Evolutionary conservation across 1,140 invertebrate genomes (phyloP).

Genomic region (Chionoecetes opilio): DNA sequence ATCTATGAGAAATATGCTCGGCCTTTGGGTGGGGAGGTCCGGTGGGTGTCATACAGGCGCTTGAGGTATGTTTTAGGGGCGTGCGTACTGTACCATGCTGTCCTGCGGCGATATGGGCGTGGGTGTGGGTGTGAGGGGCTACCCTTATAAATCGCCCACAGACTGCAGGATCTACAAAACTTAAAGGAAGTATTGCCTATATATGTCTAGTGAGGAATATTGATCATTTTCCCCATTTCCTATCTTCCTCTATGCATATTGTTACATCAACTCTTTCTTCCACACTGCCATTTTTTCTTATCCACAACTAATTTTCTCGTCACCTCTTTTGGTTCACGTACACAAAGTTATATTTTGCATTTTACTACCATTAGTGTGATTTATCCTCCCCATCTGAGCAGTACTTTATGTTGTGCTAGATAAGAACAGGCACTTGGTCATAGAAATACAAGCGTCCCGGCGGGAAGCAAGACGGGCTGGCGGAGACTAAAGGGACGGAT

Average conservation of each 20-base stretch:
- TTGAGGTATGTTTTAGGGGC: neutral
- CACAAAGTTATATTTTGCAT: constrained; percentile 59
- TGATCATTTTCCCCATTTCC: neutral
- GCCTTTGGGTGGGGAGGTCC: no score
- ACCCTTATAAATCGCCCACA: neutral
- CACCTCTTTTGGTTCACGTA: neutral
- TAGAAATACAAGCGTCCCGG: neutral
- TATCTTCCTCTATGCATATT: neutral
- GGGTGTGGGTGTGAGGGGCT: neutral
- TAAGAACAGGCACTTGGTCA: constrained; percentile 35
- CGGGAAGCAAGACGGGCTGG: neutral
- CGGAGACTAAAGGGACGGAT: no score
- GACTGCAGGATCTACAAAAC: neutral
- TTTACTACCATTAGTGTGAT: constrained; percentile 65
- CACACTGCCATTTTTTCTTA: neutral
- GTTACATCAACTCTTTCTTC: neutral
- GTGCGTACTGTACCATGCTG: neutral
- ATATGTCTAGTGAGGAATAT: neutral
- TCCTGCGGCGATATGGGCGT: neutral
- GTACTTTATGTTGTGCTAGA: constrained; percentile 66
- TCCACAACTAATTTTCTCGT: neutral
- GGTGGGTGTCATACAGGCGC: neutral
- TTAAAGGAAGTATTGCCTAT: constrained; percentile 51
- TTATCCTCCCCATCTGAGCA: constrained; percentile 55
- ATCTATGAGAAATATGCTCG: constrained; percentile 40